A percentile compares a stretch with the other conserved stretches of the same genome.
phyloP scores from a whole-genome alignment of 2,888 invertebrate species.

The Caenorhabditis sulstoni region DNA sequence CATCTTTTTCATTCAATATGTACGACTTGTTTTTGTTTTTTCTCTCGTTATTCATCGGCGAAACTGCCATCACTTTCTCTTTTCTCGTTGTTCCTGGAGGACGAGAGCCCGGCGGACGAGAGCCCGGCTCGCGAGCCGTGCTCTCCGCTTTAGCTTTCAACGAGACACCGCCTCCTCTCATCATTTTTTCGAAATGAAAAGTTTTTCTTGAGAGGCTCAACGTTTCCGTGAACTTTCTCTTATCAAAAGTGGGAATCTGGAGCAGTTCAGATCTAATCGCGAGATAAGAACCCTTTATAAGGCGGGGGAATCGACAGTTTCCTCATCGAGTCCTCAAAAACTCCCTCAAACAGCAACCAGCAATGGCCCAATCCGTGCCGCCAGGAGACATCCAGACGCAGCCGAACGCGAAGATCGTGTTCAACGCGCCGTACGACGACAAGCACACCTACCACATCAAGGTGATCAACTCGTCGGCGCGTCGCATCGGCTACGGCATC shows the following conservation, averaged over 20 bases:
- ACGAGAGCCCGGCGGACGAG: neutral
- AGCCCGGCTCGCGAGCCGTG: constrained; percentile 4
- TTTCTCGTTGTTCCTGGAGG: neutral
- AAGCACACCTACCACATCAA: constrained; percentile 74
- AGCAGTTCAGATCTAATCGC: too few relatives aligned
- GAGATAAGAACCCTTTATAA: too few relatives aligned
- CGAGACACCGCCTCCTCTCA: neutral
- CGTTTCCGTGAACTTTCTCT: too few relatives aligned
- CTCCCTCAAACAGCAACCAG: too few relatives aligned
- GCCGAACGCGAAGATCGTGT: constrained; percentile 70
- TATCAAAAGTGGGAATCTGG: too few relatives aligned
- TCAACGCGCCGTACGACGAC: constrained; percentile 74
- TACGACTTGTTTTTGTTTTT: constrained; percentile 32
- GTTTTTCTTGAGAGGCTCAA: too few relatives aligned
- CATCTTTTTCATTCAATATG: constrained; percentile 38
- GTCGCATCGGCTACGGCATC: constrained; percentile 70
- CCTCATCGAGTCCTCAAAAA: too few relatives aligned
- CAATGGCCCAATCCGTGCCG: constrained; percentile 57
- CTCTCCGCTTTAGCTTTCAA: constrained; percentile 1
- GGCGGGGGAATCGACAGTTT: too few relatives aligned
- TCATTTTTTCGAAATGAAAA: neutral
- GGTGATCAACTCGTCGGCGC: constrained; percentile 70
- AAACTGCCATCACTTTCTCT: constrained; percentile 10
- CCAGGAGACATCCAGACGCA: constrained; percentile 64
- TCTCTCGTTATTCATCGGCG: constrained; percentile 37